Percentiles rank a stretch among this genome's conserved stretches.
These are phyloP conservation scores for Sminthopsis crassicaudata DNA, from an alignment of 2,113 vertebrate genomes.

Conservation along the genomic window DNA sequence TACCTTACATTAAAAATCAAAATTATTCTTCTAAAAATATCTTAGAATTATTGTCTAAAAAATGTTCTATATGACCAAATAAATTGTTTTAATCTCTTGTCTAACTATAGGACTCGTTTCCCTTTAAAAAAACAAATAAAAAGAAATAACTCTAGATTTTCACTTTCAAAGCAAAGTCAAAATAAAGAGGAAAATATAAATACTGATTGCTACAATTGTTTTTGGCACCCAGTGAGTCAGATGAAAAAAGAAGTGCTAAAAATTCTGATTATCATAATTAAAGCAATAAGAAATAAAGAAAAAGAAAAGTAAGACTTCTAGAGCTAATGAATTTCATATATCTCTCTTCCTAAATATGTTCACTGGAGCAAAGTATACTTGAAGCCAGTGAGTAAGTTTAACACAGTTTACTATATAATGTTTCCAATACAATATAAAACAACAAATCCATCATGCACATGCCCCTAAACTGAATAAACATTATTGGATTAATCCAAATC, in stretches of 20 bases:
- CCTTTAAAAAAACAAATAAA: background rate
- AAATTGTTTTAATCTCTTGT: background rate
- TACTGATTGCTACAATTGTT: background rate
- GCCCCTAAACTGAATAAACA: background rate
- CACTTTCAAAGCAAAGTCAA: background rate
- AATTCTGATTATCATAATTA: background rate
- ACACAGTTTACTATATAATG: background rate
- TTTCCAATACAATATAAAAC: background rate
- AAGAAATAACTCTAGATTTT: background rate
- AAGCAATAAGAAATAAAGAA: background rate
- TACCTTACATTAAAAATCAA: background rate
- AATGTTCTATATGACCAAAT: background rate
- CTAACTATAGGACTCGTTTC: background rate
- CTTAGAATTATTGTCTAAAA: constrained; percentile 42
- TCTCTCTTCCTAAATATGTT: background rate
- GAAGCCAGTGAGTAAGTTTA: background rate
- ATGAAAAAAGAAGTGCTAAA: background rate
- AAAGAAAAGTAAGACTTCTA: background rate
- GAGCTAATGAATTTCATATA: background rate
- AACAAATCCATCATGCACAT: background rate
- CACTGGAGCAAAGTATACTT: background rate
- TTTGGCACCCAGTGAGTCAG: background rate
- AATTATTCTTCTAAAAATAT: constrained; percentile 11
- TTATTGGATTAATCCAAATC: background rate
- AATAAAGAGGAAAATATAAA: background rate